phyloP scores from a whole-genome alignment of 2,113 vertebrate genomes.

The Calidris pugnax region DNA sequence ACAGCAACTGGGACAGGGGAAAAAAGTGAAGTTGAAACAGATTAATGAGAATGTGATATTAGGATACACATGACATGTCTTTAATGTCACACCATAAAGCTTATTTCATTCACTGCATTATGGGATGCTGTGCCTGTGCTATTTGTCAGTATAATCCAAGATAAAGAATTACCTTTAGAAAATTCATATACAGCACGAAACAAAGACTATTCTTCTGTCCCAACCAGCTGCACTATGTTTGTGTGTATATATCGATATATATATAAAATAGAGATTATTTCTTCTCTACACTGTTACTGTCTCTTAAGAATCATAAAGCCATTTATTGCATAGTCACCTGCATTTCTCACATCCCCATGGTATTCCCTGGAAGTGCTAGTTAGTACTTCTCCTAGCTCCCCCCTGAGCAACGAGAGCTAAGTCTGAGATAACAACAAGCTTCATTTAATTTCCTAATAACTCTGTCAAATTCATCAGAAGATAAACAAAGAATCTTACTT shows the following conservation, averaged over 20 bases:
- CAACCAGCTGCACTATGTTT: not conserved
- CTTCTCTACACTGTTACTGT: not conserved
- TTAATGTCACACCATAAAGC: not conserved
- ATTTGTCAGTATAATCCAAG: not conserved
- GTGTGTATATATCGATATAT: rapidly evolving
- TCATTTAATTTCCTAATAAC: not conserved
- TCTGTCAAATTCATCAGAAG: not conserved
- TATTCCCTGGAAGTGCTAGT: not conserved
- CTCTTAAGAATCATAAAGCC: not conserved
- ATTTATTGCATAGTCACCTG: not conserved
- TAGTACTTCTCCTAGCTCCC: not conserved
- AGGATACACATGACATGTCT: not conserved
- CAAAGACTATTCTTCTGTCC: not conserved
- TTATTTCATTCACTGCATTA: not conserved
- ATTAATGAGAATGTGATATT: not conserved
- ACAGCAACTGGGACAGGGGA: not conserved
- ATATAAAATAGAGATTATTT: not conserved
- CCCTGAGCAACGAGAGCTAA: not conserved
- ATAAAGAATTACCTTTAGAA: not conserved
- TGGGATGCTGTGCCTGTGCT: not conserved
- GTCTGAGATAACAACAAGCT: not conserved
- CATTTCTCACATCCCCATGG: not conserved
- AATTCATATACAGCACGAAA: not conserved
- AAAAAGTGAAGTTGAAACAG: not conserved
- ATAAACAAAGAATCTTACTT: not conserved